A percentile compares a stretch with the other conserved stretches of the same genome.
These are phyloP conservation scores for Baronia brevicornis DNA, from an alignment of 2,888 invertebrate species.

Conservation along the genomic window DNA sequence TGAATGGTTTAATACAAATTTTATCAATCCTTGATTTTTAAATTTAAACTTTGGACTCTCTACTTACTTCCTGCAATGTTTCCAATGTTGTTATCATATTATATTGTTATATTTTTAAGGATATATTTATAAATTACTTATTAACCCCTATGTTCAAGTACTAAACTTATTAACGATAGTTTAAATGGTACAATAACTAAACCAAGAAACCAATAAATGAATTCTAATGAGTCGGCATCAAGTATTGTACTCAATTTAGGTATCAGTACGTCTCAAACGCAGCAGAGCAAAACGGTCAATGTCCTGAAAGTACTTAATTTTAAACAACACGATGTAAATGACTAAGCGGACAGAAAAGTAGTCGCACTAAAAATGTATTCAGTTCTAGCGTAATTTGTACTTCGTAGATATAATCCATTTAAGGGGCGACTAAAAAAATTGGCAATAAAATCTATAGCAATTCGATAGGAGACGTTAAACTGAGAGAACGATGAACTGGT, in stretches of 20 bases:
- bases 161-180: too few species aligned
- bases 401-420: neutral
- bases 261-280: slow-evolving; percentile 26
- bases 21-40: too few species aligned
- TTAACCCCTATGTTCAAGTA: too few species aligned
- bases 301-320: slow-evolving; percentile 31
- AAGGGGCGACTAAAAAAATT: neutral
- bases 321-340: slow-evolving; percentile 21
- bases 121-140: too few species aligned
- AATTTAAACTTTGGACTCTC: too few species aligned
- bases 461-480: neutral
- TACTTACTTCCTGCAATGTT: too few species aligned
- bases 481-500: too few species aligned
- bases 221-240: slow-evolving; percentile 6
- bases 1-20: too few species aligned
- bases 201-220: slow-evolving; percentile 11
- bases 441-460: neutral
- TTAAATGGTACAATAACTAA: too few species aligned
- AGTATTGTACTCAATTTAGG: slow-evolving; percentile 6
- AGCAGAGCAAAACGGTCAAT: slow-evolving; percentile 38
- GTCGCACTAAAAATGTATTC: neutral
- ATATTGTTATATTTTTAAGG: too few species aligned
- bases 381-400: neutral
- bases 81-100: too few species aligned
- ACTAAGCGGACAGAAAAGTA: slow-evolving; percentile 11